Percentiles rank a stretch among this genome's conserved stretches.
phyloP scores from a whole-genome alignment of 1,140 invertebrate species.

The Uloborus diversus region DNA sequence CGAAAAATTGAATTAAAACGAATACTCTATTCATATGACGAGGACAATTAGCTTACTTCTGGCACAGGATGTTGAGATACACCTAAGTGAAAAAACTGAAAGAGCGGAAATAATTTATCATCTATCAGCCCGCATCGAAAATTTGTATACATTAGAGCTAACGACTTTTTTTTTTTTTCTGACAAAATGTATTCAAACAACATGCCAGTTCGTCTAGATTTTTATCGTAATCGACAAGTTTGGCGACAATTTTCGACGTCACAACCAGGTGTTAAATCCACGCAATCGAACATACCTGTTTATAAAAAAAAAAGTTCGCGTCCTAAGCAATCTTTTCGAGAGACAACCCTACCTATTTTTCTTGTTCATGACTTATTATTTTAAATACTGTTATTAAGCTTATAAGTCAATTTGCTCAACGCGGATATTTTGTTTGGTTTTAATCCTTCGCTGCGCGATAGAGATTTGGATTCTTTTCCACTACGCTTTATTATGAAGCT shows the following conservation, averaged over 20 bases:
- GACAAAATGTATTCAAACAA: not conserved
- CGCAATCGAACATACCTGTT: not conserved
- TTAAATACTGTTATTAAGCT: constrained; percentile 44
- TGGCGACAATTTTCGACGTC: constrained; percentile 16
- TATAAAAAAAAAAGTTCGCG: not conserved
- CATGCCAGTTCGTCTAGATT: not conserved
- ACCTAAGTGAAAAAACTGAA: too few species aligned
- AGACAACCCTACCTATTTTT: constrained; percentile 37
- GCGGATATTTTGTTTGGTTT: too few species aligned
- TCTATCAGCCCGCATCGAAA: not conserved
- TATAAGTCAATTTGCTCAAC: not conserved
- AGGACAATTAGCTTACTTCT: too few species aligned
- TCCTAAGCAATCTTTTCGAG: constrained; percentile 4
- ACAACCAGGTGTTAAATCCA: constrained; percentile 36
- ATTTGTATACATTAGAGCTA: not conserved
- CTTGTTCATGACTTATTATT: constrained; percentile 35
- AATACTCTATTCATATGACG: too few species aligned
- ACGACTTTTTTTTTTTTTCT: too few species aligned
- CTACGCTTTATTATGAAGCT: too few species aligned
- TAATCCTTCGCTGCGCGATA: too few species aligned
- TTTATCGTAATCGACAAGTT: constrained; percentile 10
- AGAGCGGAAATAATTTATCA: too few species aligned
- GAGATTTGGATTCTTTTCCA: too few species aligned
- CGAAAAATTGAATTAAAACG: too few species aligned
- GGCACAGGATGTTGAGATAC: too few species aligned